Conservation (phyloP, 2,797 vertebrate genomes). For the Hozukius guyotensis region DNA sequence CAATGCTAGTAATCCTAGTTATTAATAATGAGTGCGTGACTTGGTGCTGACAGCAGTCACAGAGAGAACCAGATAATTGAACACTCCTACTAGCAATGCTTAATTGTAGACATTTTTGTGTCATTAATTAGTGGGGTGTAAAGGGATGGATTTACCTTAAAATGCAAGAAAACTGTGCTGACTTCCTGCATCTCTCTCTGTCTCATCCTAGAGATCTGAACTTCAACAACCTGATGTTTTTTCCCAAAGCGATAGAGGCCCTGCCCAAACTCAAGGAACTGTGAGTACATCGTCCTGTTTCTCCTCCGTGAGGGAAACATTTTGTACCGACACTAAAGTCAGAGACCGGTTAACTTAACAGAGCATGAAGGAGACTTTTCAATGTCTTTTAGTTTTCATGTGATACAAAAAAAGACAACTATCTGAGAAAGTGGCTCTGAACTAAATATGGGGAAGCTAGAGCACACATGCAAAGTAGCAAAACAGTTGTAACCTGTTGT, state of each 20-base stretch:
- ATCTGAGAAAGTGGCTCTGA: not conserved
- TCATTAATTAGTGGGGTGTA: not conserved
- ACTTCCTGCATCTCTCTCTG: slow-evolving; percentile 50
- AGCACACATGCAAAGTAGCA: not conserved
- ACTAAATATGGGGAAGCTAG: not conserved
- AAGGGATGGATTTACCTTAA: not conserved
- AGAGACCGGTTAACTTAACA: not conserved
- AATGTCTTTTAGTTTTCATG: not conserved
- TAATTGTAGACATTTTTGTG: not conserved
- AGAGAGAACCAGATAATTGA: not conserved
- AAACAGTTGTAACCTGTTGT: not conserved
- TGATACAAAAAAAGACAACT: not conserved
- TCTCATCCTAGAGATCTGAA: slow-evolving; percentile 91
- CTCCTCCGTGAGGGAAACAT: not conserved
- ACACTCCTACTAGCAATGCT: not conserved
- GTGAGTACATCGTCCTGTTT: slow-evolving; percentile 84
- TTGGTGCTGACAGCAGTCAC: not conserved
- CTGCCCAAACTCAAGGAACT: slow-evolving; percentile 95
- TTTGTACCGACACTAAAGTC: not conserved
- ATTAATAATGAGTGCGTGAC: not conserved
- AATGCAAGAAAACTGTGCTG: slow-evolving; percentile 2
- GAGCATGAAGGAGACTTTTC: not conserved
- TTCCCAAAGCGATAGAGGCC: slow-evolving; percentile 93
- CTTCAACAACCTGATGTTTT: slow-evolving; percentile 93
- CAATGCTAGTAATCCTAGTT: not conserved